Percentiles rank a stretch among this genome's conserved stretches.
phyloP scores from a whole-genome alignment of 2,797 vertebrate genomes.

The Eulemur rubriventer region DNA sequence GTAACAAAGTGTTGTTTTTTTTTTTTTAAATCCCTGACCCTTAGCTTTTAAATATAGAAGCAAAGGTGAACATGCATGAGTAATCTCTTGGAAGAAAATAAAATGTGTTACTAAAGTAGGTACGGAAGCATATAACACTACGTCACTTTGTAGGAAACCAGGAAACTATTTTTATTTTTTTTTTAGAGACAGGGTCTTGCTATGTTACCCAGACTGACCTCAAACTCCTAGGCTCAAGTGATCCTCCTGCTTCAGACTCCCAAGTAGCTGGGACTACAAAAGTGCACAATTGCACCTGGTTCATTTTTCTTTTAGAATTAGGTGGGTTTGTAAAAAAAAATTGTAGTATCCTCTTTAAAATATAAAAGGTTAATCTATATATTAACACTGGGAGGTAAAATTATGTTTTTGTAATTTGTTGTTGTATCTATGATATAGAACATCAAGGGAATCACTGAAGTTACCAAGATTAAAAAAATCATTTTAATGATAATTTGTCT shows the following conservation, averaged over 20 bases:
- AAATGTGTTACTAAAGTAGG: conserved; percentile 45
- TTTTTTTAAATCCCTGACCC: conserved; percentile 82
- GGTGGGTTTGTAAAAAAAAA: background rate
- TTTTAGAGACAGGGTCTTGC: background rate
- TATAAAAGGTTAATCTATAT: background rate
- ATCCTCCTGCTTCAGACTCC: background rate
- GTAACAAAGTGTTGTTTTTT: conserved; percentile 74
- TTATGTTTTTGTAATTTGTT: background rate
- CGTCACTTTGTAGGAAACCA: background rate
- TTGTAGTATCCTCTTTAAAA: background rate
- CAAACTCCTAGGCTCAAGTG: background rate
- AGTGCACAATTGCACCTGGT: background rate
- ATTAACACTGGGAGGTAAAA: background rate
- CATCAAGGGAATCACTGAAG: background rate
- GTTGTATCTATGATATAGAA: background rate
- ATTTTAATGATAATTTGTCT: background rate
- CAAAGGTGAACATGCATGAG: conserved; percentile 75
- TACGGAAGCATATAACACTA: background rate
- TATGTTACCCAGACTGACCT: background rate
- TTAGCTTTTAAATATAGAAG: conserved; percentile 77
- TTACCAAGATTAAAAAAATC: conserved; percentile 14
- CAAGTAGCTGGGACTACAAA: background rate
- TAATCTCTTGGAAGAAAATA: conserved; percentile 75
- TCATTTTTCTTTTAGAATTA: conserved; percentile 32
- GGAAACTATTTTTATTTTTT: background rate